phyloP scores from a whole-genome alignment of 2,113 vertebrate species.

The Thamnophis sirtalis region DNA sequence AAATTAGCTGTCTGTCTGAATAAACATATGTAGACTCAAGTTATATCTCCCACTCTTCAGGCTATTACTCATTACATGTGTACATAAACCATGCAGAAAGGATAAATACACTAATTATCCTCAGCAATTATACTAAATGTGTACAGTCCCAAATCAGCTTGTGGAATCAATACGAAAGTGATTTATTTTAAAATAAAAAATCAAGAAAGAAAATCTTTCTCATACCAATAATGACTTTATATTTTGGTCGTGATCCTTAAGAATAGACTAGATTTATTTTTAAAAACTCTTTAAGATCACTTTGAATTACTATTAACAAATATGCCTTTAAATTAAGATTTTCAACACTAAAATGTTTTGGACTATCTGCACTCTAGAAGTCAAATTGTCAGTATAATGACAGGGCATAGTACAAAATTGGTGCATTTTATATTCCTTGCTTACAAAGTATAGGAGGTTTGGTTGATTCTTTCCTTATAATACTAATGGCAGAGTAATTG shows the following conservation, averaged over 20 bases:
- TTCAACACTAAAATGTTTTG: neutral
- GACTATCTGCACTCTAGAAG: slow-evolving; percentile 31
- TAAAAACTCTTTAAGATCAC: neutral
- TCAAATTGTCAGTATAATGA: neutral
- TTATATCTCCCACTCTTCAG: neutral
- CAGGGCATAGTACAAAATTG: neutral
- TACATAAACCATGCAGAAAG: neutral
- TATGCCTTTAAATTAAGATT: neutral
- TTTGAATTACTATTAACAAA: slow-evolving; percentile 45
- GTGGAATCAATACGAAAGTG: neutral
- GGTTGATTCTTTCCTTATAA: neutral
- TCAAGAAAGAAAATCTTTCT: neutral
- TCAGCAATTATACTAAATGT: neutral
- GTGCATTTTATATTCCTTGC: neutral
- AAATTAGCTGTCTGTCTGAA: neutral
- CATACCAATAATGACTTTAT: neutral
- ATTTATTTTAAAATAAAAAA: neutral
- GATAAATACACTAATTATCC: neutral
- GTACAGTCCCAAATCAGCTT: neutral
- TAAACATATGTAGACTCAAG: neutral
- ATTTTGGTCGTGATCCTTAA: neutral
- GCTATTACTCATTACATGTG: neutral
- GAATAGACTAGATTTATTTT: neutral
- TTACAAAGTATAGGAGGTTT: neutral
- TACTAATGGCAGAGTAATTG: slow-evolving; percentile 10